phyloP scores from a whole-genome alignment of 2,113 vertebrate genomes.

The Aythya baeri region DNA sequence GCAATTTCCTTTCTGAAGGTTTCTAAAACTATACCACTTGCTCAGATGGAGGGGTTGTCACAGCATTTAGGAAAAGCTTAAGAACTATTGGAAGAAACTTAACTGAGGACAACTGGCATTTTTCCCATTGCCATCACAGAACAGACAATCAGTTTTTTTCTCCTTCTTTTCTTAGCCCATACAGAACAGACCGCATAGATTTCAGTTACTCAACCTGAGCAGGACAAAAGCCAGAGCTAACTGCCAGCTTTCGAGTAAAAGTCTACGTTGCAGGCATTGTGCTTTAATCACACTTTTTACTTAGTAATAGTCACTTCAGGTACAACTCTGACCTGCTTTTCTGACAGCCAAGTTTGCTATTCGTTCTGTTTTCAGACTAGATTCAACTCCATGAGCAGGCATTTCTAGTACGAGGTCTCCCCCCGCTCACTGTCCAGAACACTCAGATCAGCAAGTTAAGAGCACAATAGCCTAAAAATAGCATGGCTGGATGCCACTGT shows the following conservation, averaged over 20 bases:
- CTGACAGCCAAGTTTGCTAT: background rate
- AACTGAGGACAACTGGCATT: conserved; percentile 42
- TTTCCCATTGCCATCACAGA: background rate
- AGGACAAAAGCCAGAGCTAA: conserved; percentile 22
- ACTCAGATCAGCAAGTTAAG: conserved; percentile 64
- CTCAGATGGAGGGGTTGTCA: background rate
- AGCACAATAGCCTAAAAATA: conserved; percentile 53
- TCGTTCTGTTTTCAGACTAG: conserved; percentile 1
- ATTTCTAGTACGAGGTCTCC: conserved; percentile 24
- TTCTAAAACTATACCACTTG: background rate
- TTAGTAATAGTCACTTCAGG: background rate
- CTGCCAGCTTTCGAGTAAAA: background rate
- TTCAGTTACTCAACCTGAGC: conserved; percentile 24
- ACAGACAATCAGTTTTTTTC: background rate
- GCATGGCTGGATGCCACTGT: conserved; percentile 31
- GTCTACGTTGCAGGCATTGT: background rate
- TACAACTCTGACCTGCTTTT: background rate
- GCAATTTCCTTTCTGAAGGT: background rate
- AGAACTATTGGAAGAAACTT: background rate
- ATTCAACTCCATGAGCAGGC: background rate
- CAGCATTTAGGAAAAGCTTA: background rate
- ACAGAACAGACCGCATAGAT: conserved; percentile 44
- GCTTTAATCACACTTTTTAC: conserved; percentile 6
- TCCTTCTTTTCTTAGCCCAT: conserved; percentile 13
- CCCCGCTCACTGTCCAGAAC: conserved; percentile 39